A percentile compares a stretch with the other conserved stretches of the same genome.
These are phyloP conservation scores for Epsilonema sp. DNA, from an alignment of 2,888 invertebrate genomes.

Conservation along the genomic window DNA sequence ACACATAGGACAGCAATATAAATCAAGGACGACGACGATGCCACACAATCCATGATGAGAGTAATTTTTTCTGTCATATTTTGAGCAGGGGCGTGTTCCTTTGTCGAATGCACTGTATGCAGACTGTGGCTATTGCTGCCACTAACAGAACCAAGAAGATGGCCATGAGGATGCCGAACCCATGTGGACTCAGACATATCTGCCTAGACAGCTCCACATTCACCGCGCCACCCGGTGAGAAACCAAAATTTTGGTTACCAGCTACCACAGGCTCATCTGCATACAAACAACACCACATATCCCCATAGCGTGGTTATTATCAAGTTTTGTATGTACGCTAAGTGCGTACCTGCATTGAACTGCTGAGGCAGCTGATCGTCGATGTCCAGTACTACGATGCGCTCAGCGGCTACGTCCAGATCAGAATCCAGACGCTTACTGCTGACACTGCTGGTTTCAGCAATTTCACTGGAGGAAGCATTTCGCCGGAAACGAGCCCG, in stretches of 20 bases:
- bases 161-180: slow-evolving; percentile 3
- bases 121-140: not conserved
- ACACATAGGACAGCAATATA: no score
- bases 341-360: not conserved
- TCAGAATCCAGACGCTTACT: not conserved
- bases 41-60: no score
- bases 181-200: slow-evolving; percentile 2
- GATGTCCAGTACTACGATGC: slow-evolving; percentile 8
- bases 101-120: not conserved
- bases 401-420: slow-evolving; percentile 8
- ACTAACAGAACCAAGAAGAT: slow-evolving; percentile 5
- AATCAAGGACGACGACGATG: no score
- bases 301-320: no score
- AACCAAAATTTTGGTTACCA: no score
- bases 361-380: slow-evolving; percentile 2
- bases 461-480: no score
- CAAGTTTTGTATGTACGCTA: no score
- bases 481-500: no score
- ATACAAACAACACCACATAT: no score
- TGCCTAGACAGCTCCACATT: not conserved
- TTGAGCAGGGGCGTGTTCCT: not conserved
- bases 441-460: no score
- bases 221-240: not conserved
- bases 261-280: no score
- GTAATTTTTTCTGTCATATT: no score